phyloP scores from a whole-genome alignment of 2,797 vertebrate species.

The Intellagama lesueurii region DNA sequence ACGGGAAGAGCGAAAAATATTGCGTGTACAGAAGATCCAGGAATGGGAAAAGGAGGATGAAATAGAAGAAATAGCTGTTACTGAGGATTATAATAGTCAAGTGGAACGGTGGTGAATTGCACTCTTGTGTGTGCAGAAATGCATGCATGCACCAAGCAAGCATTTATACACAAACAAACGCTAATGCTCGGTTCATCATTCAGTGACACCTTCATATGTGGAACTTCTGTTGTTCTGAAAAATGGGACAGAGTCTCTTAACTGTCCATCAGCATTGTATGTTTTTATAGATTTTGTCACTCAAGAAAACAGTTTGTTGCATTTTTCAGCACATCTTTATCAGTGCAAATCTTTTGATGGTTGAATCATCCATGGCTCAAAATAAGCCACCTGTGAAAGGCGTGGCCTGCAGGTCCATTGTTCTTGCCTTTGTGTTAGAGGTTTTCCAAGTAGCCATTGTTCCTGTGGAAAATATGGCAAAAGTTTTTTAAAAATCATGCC shows the following conservation, averaged over 20 bases:
- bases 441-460: neutral
- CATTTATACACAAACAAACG: slow-evolving; percentile 17
- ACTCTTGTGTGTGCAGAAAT: slow-evolving; percentile 36
- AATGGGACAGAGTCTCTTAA: slow-evolving; percentile 21
- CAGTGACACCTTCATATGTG: slow-evolving; percentile 30
- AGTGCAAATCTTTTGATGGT: slow-evolving; percentile 42
- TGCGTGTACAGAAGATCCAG: slow-evolving; percentile 85
- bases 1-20: slow-evolving; percentile 87
- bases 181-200: slow-evolving; percentile 19
- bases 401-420: slow-evolving; percentile 4
- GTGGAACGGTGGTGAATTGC: slow-evolving; percentile 92
- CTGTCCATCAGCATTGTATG: slow-evolving; percentile 46
- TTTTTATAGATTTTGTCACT: slow-evolving; percentile 59
- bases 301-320: slow-evolving; percentile 45
- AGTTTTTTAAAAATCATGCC: slow-evolving; percentile 28
- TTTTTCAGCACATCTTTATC: slow-evolving; percentile 45
- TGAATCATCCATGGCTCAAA: slow-evolving; percentile 36
- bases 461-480: slow-evolving; percentile 27
- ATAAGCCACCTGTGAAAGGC: slow-evolving; percentile 49
- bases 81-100: slow-evolving; percentile 97
- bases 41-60: slow-evolving; percentile 78
- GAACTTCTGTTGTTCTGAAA: slow-evolving; percentile 24
- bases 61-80: slow-evolving; percentile 79
- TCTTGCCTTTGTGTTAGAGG: neutral
- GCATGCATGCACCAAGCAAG: neutral